Percentiles rank a stretch among this genome's conserved stretches.
phyloP scores from a whole-genome alignment of 2,888 invertebrate species.

The Eupithecia subfuscata region DNA sequence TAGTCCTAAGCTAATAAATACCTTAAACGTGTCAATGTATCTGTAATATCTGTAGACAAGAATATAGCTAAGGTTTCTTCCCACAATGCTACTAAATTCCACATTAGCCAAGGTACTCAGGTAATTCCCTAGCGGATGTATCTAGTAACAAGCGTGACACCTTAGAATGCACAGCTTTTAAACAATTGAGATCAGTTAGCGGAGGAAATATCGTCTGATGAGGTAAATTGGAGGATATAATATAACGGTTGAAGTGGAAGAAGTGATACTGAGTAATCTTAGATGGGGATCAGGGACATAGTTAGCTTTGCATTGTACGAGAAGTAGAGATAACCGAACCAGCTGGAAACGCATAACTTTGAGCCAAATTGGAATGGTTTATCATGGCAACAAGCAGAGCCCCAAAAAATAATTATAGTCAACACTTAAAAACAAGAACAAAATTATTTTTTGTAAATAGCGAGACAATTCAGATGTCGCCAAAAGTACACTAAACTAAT shows the following conservation, averaged over 20 bases:
- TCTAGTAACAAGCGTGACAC: constrained; percentile 32
- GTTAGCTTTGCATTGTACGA: not conserved
- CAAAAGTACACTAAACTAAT: too few relatives aligned
- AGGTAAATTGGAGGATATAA: constrained; percentile 57
- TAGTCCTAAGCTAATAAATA: too few relatives aligned
- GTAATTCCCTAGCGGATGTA: constrained; percentile 32
- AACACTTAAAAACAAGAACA: too few relatives aligned
- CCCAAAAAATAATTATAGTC: too few relatives aligned
- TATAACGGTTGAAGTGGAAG: constrained; percentile 27
- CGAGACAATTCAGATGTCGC: too few relatives aligned
- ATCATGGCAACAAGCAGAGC: too few relatives aligned
- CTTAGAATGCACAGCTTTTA: constrained; percentile 36
- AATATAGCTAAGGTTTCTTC: constrained; percentile 9
- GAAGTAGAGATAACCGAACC: too few relatives aligned
- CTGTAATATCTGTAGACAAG: not conserved
- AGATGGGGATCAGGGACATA: not conserved
- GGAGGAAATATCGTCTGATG: constrained; percentile 73
- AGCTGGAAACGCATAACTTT: too few relatives aligned
- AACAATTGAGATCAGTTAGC: constrained; percentile 55
- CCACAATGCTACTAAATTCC: constrained; percentile 18
- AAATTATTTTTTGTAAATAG: too few relatives aligned
- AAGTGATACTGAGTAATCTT: not conserved
- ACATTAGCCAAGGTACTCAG: constrained; percentile 28
- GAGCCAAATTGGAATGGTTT: too few relatives aligned
- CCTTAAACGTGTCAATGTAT: not conserved